Base-by-base conservation (phyloP, 1,140 invertebrate species). In the Drosophila murphyi region DNA sequence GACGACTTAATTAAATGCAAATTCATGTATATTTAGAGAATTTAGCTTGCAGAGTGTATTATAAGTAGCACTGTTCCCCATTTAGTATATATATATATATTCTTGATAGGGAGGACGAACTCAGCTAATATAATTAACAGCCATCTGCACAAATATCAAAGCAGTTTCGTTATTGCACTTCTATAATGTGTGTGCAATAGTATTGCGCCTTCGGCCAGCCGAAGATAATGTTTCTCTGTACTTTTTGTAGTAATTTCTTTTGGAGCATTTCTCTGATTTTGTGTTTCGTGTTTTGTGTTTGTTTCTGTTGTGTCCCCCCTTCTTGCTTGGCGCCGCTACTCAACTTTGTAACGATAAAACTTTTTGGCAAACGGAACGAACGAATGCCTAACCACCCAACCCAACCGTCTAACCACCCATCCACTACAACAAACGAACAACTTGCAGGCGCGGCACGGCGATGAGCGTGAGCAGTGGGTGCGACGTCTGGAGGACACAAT, bases 401-500 rank as follows among this genome's bases (percentile, higher is more conserved):
- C 56, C 50, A 63, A 67, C 54, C 31, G 45, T 51, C 35, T 51
- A 35, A 47, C 32, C 57, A 28, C 20, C 56, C 20, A 20, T 20
- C 20, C 20, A 20, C 20, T 20, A 20, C 20, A 20, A 20, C 20
- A 20, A 20, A 20, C 39, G 57, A 67, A 50, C 48, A 54, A 31
- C 28, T 55, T 93, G 31, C 93, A 97, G 96, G 98, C 98, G 10
- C 95, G 97, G 80, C 97, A 99, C 93, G 95, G 96, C 5, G 97
- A 97, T 72, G 98, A 99, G 93, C 94, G 98, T 57, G 98, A 99
- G 92, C 95, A 96, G 78, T 99, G 99, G 99, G 97, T 99, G 43
- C 95, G 96, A 37, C 97, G 97, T 37, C 93, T 99, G 52, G 98
- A 99, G 93, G 97, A 98, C 86, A 98, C 98, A 4, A 99, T 99